Evolutionary conservation across 1,140 invertebrate species (phyloP).

Genomic region (Drosophila baimaii): DNA sequence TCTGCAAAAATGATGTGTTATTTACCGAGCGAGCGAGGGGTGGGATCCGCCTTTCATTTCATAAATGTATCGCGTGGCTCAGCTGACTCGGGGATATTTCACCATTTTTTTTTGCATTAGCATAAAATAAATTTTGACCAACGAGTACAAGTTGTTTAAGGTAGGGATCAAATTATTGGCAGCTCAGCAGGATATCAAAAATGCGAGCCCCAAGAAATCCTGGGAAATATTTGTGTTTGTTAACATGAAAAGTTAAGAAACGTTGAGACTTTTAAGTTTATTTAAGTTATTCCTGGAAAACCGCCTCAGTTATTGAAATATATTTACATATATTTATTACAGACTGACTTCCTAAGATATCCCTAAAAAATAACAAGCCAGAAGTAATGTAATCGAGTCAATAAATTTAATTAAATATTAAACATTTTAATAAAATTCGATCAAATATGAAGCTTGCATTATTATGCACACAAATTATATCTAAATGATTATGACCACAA

Average conservation of each 20-base stretch:
- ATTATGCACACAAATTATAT: background rate
- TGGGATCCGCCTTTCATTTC: constrained; percentile 17
- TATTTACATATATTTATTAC: background rate
- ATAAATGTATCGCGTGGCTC: constrained; percentile 28
- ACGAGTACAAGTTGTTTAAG: constrained; percentile 8
- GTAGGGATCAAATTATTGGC: constrained; percentile 10
- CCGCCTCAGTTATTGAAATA: background rate
- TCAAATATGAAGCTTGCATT: too few species aligned
- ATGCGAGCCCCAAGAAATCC: background rate
- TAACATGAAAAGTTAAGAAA: constrained; percentile 7
- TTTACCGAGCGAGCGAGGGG: constrained; percentile 14
- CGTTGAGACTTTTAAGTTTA: background rate
- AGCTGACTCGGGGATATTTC: constrained; percentile 40
- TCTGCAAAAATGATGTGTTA: constrained; percentile 36
- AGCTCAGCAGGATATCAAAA: constrained; percentile 1
- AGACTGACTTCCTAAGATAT: background rate
- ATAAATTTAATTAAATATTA: background rate
- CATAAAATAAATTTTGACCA: constrained; percentile 41
- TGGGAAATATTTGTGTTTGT: background rate
- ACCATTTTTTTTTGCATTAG: constrained; percentile 40
- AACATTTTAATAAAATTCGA: background rate
- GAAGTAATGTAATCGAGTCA: too few species aligned
- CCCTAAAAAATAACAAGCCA: background rate
- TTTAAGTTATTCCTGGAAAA: constrained; percentile 1
- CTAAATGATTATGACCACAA: background rate